Evolutionary conservation across 2,888 invertebrate genomes (phyloP), one percentile per base, ranked within the genome.

Genomic region (Mythimna pallens): DNA sequence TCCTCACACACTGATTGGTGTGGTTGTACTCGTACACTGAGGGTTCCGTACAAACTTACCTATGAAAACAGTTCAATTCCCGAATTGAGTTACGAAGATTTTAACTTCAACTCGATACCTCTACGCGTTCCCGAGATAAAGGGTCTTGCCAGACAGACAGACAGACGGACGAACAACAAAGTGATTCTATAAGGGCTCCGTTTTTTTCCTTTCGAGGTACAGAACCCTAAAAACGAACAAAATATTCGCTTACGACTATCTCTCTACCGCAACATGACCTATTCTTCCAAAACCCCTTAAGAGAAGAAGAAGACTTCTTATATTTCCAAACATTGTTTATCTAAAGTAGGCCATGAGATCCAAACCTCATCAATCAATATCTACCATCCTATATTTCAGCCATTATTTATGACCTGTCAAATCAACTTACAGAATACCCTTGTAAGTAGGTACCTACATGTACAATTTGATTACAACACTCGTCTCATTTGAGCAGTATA

Each of bases 381-480:
- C 47, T 50, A 73, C 65, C 57, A 62, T 66, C 54, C 43, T 54
- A 69, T 63, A 79, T 47, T 65, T 64, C 50, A 52, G 52, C 30
- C 63, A 75, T 66, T 74, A 74, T 75, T 52, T 59, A 66, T 80
- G 64, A 80, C 59, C 72, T 76, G 68, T 72, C 72, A 80, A 72
- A 81, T 69, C 81, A 69, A 80, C 71, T 76, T 59, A 71, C 71
- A 63, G 47, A 59, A 40, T 58, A 75, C 59, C 75, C 66, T 54
- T 36, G 12, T 54, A 57, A 69, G 58, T 59, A 47, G 47, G 47
- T 47, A 47, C 47, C 47, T 47, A 71, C 62, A 69, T 67, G 64
- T 65, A 22, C 73, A 80, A 80, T 80, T 80, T 81, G 77, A 77
- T 80, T 70, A 77, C 81, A 67, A 65, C 66, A 78, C 69, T 72